Evolutionary conservation across 2,113 vertebrate species (phyloP), one percentile per base, ranked within the genome.

Genomic region (Lepidothrix coronata): DNA sequence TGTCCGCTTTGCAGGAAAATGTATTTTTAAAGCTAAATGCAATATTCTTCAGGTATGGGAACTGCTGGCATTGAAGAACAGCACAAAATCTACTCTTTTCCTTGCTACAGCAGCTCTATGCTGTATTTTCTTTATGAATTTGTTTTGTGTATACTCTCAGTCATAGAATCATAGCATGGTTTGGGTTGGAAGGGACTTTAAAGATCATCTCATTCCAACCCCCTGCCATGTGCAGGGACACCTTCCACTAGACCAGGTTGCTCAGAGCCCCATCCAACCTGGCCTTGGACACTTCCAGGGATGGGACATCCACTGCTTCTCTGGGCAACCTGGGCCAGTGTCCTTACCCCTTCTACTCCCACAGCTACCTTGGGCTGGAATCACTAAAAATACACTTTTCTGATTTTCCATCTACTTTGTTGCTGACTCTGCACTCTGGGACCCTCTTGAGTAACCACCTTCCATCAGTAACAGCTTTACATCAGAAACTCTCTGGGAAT

Each of bases 351-450:
- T 83, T 59, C 28, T 17, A 11, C 1, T n/a, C 61, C 55, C 48
- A 73, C 55, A 33, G 4, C 55, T 21, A 46, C 8, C 11, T 91
- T 37, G 18, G 9, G 15, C 37, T 71, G n/a, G 18, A 62, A 33
- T 20, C 43, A 35, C 9, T 37, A 21, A 58, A 76, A 86, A 57
- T 5, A 4, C 8, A 31, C 1, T 24, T 59, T 48, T 19, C 72
- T 67, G 23, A 49, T 48, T 3, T 54, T 9, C 12, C 5, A 0
- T 11, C n/a, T 57, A 5, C 33, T 81, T 48, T 0, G 0, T 11
- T 71, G 31, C 11, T 62, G 30, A 41, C 18, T 80, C 2, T 19
- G 25, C 2, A 5, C 77, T 85, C 52, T 63, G 52, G 39, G 52
- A 75, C 31, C n/a, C 31, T 11, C 43, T 57, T 30, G 49, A 39